Percentiles rank a stretch among this genome's conserved stretches.
phyloP scores from a whole-genome alignment of 2,113 vertebrate species.

The Calyptomena viridis region DNA sequence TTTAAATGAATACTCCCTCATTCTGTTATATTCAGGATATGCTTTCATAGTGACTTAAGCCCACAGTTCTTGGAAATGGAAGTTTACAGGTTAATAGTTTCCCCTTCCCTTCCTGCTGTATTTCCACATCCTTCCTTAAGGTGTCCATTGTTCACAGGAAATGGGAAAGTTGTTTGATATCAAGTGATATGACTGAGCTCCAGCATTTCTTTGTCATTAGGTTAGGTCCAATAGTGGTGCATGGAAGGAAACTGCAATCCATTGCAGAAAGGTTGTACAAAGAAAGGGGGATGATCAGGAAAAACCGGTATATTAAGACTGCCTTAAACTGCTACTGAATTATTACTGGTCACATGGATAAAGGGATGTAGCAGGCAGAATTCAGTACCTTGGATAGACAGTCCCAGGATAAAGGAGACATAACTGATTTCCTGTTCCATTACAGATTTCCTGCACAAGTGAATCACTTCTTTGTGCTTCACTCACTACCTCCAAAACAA shows the following conservation, averaged over 20 bases:
- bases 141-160: background rate
- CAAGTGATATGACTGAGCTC: background rate
- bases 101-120: background rate
- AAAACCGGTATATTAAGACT: background rate
- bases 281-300: background rate
- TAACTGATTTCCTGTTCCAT: background rate
- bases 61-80: background rate
- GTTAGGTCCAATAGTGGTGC: background rate
- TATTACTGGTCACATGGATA: background rate
- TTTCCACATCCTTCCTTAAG: background rate
- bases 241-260: background rate
- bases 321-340: background rate
- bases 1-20: background rate
- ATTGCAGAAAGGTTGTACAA: background rate
- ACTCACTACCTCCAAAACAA: background rate
- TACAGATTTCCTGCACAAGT: background rate
- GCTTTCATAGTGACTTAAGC: background rate
- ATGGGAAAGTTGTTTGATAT: accelerated
- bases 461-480: background rate
- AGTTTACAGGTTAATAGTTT: background rate
- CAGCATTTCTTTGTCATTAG: background rate
- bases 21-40: background rate
- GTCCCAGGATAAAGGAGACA: background rate
- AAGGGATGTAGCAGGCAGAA: background rate
- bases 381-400: background rate